Conservation (phyloP, 2,797 vertebrate genomes). For the Cephalopachus bancanus region DNA sequence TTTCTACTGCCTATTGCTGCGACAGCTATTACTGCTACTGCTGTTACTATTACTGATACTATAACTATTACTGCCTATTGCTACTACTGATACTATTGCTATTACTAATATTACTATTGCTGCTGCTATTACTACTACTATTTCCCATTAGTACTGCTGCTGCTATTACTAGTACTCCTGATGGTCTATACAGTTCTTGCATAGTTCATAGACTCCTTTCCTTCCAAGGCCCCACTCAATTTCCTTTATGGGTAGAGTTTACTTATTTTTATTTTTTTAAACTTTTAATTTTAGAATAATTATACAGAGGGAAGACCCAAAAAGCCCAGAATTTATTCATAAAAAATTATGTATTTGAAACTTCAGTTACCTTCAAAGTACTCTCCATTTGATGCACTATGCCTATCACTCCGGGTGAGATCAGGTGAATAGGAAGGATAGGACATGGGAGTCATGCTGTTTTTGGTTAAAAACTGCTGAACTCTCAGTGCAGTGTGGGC, state of each 20-base stretch:
- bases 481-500: no score
- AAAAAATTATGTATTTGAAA: no score
- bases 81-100: not conserved
- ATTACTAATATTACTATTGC: not conserved
- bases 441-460: no score
- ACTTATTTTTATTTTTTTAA: not conserved
- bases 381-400: no score
- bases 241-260: not conserved
- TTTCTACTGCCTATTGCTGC: not conserved
- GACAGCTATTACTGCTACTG: not conserved
- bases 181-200: not conserved
- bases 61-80: no score
- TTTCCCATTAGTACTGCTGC: accelerated
- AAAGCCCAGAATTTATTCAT: no score
- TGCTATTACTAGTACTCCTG: no score
- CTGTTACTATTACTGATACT: not conserved
- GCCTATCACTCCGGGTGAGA: no score
- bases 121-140: not conserved
- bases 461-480: no score
- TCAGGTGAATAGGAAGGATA: no score
- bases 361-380: no score
- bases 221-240: not conserved
- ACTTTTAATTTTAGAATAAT: not conserved
- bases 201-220: not conserved
- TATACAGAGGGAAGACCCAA: not conserved